Base-by-base conservation (phyloP, 2,888 invertebrate genomes). In the Phalera bucephala region DNA sequence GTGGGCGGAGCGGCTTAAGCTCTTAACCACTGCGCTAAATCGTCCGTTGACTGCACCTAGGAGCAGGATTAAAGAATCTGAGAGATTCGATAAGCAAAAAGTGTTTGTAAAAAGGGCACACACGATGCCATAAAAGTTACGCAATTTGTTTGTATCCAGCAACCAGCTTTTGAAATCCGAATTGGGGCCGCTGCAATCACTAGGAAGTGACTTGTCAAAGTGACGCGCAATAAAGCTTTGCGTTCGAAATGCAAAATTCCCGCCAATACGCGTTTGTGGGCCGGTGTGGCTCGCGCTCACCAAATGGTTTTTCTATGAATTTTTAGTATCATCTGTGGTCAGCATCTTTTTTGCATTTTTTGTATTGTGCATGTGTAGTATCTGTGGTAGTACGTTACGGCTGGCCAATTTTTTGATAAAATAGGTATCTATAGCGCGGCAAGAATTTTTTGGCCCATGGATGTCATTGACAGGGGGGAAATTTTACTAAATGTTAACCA, bases 141-240 rank as follows among this genome's bases (percentile, higher is more conserved):
- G 51, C 45, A 76, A 69, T 74, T 72, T 65, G 72, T 78, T 76
- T 74, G 74, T 63, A 54, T 53, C 64, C 46, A 5, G 17, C 17
- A 22, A 38, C 30, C 49, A 58, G 55, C 64, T 72, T 78, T 74
- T 64, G 59, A 74, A 72, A 68, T 75, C 73, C 64, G 52, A 58
- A 64, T 52, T 55, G 45, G 64, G 52, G 60, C 3, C 51, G 51
- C 57, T 53, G 64, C 66, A 59, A 64, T 70, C 62, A 66, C 52
- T 52, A 55, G 59, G 64, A 72, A 70, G 67, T 72, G 69, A 69
- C 65, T 63, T 58, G 58, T 74, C 76, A 75, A 74, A 74, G 76
- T 73, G 78, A 63, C 65, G 62, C 40, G 61, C 66, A 72, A 68
- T 73, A 68, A 62, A 67, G 60, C 65, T 58, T 54, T 47, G 39